Base-by-base conservation (phyloP, 2,113 vertebrate species). In the Astur gentilis region DNA sequence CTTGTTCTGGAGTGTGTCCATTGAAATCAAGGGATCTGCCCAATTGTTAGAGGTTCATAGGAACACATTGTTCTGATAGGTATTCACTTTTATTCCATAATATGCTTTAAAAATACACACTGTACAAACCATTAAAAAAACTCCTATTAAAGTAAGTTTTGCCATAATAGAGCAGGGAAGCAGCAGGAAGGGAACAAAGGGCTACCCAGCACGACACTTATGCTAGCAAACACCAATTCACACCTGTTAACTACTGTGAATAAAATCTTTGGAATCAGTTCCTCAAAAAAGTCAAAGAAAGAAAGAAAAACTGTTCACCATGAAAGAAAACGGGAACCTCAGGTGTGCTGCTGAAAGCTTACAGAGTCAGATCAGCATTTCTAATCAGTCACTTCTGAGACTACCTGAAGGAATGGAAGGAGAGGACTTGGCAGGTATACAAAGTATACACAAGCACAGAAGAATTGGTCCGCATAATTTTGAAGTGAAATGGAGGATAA, bases 181-280 rank as follows among this genome's bases (percentile, higher is more conserved):
- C 94, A 96, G 93, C 90, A 93, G 95, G 96, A 97, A 94, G 67
- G 93, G 97, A 97, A 97, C 93, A 95, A 97, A 97, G 96, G 94
- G 93, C 94, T 96, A 90, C 96, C 83, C 97, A 96, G 95, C 96
- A 96, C 1, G 96, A 94, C 94, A 93, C 96, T 96, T 86, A 95
- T 61, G 94, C 93, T 93, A 96, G 96, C 86, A 97, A 97, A 97
- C 97, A 97, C 93, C 93, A 96, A 95, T 97, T 97, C 96, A 86
- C 95, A 96, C 96, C 97, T 97, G 93, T 96, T 97, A 96, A 97
- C 92, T 96, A 96, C 93, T 95, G 94, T 97, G 96, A 97, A 97
- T 94, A 97, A 96, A 97, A 97, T 95, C 96, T 96, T 96, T 97
- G 94, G 97, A 97, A 97, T 97, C 88, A 91, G 93, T 95, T 94